Conservation (phyloP, 2,888 invertebrate genomes). For the Spilosoma lubricipeda region DNA sequence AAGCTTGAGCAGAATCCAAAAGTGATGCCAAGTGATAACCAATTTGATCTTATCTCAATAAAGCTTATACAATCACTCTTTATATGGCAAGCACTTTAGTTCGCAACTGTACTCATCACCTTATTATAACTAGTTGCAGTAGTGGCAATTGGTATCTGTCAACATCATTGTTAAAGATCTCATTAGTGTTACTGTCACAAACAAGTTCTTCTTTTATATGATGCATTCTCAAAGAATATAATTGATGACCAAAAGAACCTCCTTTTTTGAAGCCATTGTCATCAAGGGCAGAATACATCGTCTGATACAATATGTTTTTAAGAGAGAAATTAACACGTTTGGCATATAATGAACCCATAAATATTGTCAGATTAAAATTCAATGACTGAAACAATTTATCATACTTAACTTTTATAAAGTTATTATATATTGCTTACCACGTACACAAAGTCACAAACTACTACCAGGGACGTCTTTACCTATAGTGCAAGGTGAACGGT, state of each 20-base stretch:
- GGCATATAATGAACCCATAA: too few species aligned
- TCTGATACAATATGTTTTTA: neutral
- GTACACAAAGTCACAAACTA: too few species aligned
- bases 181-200: neutral
- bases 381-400: too few species aligned
- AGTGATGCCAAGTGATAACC: too few species aligned
- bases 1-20: too few species aligned
- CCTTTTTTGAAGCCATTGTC: too few species aligned
- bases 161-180: conserved; percentile 42
- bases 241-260: neutral
- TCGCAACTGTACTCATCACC: conserved; percentile 23
- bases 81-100: conserved; percentile 26
- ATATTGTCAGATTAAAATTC: too few species aligned
- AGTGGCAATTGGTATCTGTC: conserved; percentile 28
- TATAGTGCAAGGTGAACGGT: too few species aligned
- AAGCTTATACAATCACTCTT: neutral
- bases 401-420: too few species aligned
- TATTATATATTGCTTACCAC: too few species aligned
- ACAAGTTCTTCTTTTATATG: neutral
- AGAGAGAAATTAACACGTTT: too few species aligned
- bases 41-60: neutral
- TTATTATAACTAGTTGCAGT: conserved; percentile 10
- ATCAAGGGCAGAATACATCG: neutral
- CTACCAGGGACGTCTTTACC: too few species aligned
- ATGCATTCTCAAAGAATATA: neutral